Percentiles rank a stretch among this genome's conserved stretches.
These are phyloP conservation scores for Ariopsis seemanni DNA, from an alignment of 2,113 vertebrate species.

Conservation along the genomic window DNA sequence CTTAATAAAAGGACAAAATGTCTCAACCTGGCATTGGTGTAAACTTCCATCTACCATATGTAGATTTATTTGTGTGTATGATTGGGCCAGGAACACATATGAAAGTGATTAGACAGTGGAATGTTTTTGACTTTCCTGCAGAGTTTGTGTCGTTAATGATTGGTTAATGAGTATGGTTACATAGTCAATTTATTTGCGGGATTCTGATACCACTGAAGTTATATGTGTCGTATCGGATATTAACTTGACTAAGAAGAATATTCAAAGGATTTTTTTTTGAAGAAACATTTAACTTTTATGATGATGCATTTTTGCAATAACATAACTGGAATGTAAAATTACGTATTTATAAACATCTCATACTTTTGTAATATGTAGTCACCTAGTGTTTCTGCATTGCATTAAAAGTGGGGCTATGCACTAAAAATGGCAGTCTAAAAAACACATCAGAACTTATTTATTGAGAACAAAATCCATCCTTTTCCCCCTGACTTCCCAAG, in stretches of 20 bases:
- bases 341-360: neutral
- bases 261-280: neutral
- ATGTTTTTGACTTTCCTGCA: neutral
- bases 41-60: neutral
- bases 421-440: neutral
- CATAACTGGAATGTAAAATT: neutral
- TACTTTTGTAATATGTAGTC: neutral
- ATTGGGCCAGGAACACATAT: neutral
- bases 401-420: neutral
- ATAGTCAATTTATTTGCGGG: neutral
- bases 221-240: neutral
- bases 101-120: neutral
- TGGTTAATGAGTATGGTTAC: neutral
- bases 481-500: neutral
- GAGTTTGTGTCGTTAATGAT: neutral
- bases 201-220: neutral
- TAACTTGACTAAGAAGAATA: neutral
- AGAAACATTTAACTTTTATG: neutral
- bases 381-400: neutral
- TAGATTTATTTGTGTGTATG: constrained; percentile 10
- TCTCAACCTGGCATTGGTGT: neutral
- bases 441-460: neutral
- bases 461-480: neutral
- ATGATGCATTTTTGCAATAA: neutral
- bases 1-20: neutral